These are phyloP conservation scores for Gallinago stenura DNA, from an alignment of 2,797 vertebrate species.

Conservation along the genomic window DNA sequence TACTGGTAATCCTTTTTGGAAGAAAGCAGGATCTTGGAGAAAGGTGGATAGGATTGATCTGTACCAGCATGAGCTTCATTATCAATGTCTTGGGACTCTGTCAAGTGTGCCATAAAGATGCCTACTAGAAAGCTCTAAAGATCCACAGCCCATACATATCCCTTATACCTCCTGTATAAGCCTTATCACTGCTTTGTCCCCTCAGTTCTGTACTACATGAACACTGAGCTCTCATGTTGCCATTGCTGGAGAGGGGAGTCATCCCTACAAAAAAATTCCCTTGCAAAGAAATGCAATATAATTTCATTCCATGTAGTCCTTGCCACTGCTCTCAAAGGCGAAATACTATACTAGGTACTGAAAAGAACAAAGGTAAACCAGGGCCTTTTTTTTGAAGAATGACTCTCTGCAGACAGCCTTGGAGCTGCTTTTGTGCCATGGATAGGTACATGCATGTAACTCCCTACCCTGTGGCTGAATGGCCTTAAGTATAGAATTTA, in stretches of 20 bases:
- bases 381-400: neutral
- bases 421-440: neutral
- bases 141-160: neutral
- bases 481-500: neutral
- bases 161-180: neutral
- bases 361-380: neutral
- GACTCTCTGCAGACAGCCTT: neutral
- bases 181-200: neutral
- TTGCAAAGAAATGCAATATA: neutral
- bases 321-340: neutral
- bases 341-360: neutral
- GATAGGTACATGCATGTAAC: neutral
- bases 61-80: neutral
- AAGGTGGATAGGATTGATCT: neutral
- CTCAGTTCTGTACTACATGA: neutral
- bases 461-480: neutral
- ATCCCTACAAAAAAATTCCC: neutral
- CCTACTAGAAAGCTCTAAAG: neutral
- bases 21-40: neutral
- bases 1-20: neutral
- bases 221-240: neutral
- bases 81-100: neutral
- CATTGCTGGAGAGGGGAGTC: neutral
- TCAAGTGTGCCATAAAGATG: neutral
- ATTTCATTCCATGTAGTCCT: neutral